Evolutionary conservation across 2,797 vertebrate genomes (phyloP).

Genomic region (Poeciliopsis infans): DNA sequence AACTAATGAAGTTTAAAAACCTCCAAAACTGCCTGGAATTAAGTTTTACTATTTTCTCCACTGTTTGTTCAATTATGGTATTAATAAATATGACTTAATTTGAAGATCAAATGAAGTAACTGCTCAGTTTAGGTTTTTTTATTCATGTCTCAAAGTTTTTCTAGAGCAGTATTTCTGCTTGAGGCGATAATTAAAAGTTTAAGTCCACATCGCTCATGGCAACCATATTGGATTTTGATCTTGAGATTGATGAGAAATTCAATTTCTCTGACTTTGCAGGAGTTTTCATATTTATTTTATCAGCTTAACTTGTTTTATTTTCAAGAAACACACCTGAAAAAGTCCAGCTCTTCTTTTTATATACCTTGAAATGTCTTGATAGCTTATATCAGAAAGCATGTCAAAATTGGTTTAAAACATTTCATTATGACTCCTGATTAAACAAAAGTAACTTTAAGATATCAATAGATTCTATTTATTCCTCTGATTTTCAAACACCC

Average conservation of each 20-base stretch:
- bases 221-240: not conserved
- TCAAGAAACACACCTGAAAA: not conserved
- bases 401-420: not conserved
- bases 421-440: not conserved
- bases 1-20: too few species aligned
- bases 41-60: too few species aligned
- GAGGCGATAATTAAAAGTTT: too few species aligned
- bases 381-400: not conserved
- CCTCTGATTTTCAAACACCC: not conserved
- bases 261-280: not conserved
- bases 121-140: too few species aligned
- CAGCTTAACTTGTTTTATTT: not conserved
- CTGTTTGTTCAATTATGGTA: too few species aligned
- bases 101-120: too few species aligned
- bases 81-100: too few species aligned
- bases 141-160: too few species aligned
- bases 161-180: too few species aligned
- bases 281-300: not conserved
- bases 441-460: not conserved
- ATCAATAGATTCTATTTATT: not conserved
- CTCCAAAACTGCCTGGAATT: too few species aligned
- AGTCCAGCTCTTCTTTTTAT: not conserved
- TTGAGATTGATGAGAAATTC: not conserved
- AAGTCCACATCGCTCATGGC: not conserved
- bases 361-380: not conserved